These are phyloP conservation scores for Cecropterus lyciades DNA, from an alignment of 1,140 invertebrate genomes.

Conservation along the genomic window DNA sequence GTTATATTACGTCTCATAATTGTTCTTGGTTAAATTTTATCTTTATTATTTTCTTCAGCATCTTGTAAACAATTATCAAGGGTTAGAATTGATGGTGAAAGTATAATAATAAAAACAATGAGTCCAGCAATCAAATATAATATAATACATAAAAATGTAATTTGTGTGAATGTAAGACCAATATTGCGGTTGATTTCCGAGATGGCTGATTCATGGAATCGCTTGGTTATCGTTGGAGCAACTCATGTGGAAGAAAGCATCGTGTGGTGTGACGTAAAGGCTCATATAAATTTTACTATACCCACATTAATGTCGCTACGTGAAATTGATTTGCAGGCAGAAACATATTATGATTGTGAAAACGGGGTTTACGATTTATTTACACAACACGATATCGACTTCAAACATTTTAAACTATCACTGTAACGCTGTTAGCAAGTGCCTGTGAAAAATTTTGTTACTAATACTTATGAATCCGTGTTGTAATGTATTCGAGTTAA, in stretches of 20 bases:
- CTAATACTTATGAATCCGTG: constrained; percentile 33
- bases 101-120: not conserved
- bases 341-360: constrained; percentile 84
- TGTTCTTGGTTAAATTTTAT: no score
- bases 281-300: constrained; percentile 84
- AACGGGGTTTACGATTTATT: constrained; percentile 84
- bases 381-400: constrained; percentile 78
- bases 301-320: constrained; percentile 82
- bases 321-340: constrained; percentile 83
- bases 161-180: not conserved
- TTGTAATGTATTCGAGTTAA: constrained; percentile 16
- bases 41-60: no score
- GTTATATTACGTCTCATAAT: no score
- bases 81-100: not conserved
- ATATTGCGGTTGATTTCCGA: constrained; percentile 7
- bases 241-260: constrained; percentile 70
- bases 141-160: not conserved
- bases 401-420: constrained; percentile 74
- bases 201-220: constrained; percentile 25
- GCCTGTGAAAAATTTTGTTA: constrained; percentile 45
- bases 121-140: not conserved
- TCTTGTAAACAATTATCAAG: no score
- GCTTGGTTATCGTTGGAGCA: constrained; percentile 60
- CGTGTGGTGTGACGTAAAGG: constrained; percentile 72
- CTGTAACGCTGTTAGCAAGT: constrained; percentile 52